Percentiles rank a stretch among this genome's conserved stretches.
Conservation (phyloP, 30 jellyfish, hydroid and myxozoan species). For the Clytia hemisphaerica region DNA sequence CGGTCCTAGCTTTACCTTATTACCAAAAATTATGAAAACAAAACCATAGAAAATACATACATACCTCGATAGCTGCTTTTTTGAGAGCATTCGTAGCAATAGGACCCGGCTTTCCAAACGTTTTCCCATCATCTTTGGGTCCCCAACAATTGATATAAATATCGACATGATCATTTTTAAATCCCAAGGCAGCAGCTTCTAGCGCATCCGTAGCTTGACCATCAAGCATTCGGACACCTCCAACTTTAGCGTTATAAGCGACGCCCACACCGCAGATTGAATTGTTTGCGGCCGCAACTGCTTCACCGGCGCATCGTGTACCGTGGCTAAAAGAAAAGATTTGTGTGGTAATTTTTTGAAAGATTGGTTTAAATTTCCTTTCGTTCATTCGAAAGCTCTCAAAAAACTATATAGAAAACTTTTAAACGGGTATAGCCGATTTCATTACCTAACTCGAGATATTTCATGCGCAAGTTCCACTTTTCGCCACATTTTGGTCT, state of each 20-base stretch:
- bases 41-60: too few species aligned
- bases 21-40: too few species aligned
- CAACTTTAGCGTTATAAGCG: conserved; percentile 96
- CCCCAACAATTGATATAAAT: conserved; percentile 99
- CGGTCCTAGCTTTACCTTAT: too few species aligned
- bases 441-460: too few species aligned
- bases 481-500: too few species aligned
- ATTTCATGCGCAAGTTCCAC: too few species aligned
- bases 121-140: conserved; percentile 98
- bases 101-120: conserved; percentile 99
- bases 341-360: not conserved
- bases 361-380: too few species aligned
- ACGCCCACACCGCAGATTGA: conserved; percentile 98
- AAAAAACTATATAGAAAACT: too few species aligned
- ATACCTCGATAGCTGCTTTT: conserved; percentile 81
- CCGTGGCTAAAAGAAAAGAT: conserved; percentile 76
- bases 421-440: too few species aligned
- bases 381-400: too few species aligned
- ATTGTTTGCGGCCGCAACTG: conserved; percentile 94
- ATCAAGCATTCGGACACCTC: conserved; percentile 99
- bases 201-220: conserved; percentile 99
- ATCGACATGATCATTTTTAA: conserved; percentile 84
- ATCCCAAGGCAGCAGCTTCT: conserved; percentile 96
- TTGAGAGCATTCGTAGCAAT: conserved; percentile 87
- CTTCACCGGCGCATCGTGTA: conserved; percentile 99